Conservation (phyloP, 1,140 invertebrate genomes). For the Heliconius hewitsoni region DNA sequence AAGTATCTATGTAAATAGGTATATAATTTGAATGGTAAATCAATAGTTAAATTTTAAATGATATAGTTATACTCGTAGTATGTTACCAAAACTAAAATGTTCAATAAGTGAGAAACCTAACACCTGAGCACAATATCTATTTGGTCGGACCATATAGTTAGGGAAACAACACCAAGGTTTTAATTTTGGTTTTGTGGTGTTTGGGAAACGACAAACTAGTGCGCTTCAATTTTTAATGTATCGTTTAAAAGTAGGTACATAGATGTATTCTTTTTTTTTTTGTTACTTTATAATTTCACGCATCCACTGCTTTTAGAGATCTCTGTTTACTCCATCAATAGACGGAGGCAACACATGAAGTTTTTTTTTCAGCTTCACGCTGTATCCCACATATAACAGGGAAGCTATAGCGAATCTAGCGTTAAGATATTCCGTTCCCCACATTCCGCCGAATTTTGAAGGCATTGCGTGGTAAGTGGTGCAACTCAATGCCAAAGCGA, state of each 20-base stretch:
- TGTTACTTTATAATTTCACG: background rate
- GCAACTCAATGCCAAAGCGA: too few species aligned
- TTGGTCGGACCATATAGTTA: background rate
- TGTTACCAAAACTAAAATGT: background rate
- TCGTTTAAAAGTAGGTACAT: background rate
- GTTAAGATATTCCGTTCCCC: too few species aligned
- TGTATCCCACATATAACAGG: too few species aligned
- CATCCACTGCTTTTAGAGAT: background rate
- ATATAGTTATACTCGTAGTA: background rate
- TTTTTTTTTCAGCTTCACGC: too few species aligned
- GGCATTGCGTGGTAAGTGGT: too few species aligned
- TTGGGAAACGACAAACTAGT: background rate
- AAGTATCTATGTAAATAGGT: too few species aligned
- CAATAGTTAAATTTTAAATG: too few species aligned
- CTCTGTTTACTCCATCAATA: too few species aligned
- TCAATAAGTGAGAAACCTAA: background rate
- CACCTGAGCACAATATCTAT: background rate
- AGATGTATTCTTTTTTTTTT: background rate
- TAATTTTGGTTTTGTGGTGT: slow-evolving; percentile 2
- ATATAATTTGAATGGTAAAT: too few species aligned
- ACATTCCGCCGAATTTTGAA: too few species aligned
- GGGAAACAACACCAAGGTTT: background rate
- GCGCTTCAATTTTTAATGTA: background rate
- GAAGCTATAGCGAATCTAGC: too few species aligned
- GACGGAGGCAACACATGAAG: too few species aligned